Evolutionary conservation across 2,888 invertebrate genomes (phyloP).

Genomic region (Drosophila paranaensis): DNA sequence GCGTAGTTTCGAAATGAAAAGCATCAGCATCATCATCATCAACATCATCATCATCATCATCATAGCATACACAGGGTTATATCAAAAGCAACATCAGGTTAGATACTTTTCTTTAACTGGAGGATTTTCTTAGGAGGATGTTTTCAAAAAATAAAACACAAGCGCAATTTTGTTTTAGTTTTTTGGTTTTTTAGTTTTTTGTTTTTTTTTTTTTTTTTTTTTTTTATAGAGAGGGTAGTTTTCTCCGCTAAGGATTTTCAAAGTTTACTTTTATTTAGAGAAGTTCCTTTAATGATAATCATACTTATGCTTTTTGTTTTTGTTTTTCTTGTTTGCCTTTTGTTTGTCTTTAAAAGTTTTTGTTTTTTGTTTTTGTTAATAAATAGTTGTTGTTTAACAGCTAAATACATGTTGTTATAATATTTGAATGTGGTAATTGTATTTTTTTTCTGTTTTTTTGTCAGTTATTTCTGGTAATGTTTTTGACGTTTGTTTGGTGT

Average conservation of each 20-base stretch:
- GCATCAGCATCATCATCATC: slow-evolving; percentile 23
- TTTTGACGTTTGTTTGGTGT: slow-evolving; percentile 56
- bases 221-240: slow-evolving; percentile 77
- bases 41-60: slow-evolving; percentile 54
- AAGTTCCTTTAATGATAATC: slow-evolving; percentile 80
- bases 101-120: slow-evolving; percentile 8
- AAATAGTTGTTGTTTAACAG: slow-evolving; percentile 73
- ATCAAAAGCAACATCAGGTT: slow-evolving; percentile 36
- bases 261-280: slow-evolving; percentile 80
- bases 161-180: slow-evolving; percentile 57
- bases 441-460: slow-evolving; percentile 9
- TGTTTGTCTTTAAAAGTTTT: slow-evolving; percentile 48
- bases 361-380: slow-evolving; percentile 35
- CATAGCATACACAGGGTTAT: slow-evolving; percentile 44
- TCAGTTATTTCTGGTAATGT: slow-evolving; percentile 46
- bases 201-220: slow-evolving; percentile 62
- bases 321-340: slow-evolving; percentile 51
- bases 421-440: slow-evolving; percentile 47
- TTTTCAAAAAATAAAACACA: slow-evolving; percentile 70
- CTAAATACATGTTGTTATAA: slow-evolving; percentile 74
- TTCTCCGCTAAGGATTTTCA: slow-evolving; percentile 79
- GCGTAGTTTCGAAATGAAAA: slow-evolving; percentile 31
- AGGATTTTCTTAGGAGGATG: slow-evolving; percentile 24
- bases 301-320: slow-evolving; percentile 67
- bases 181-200: slow-evolving; percentile 52